Percentiles rank a stretch among this genome's conserved stretches.
phyloP scores from a whole-genome alignment of 2,888 invertebrate species.

The Strigamia maritima region DNA sequence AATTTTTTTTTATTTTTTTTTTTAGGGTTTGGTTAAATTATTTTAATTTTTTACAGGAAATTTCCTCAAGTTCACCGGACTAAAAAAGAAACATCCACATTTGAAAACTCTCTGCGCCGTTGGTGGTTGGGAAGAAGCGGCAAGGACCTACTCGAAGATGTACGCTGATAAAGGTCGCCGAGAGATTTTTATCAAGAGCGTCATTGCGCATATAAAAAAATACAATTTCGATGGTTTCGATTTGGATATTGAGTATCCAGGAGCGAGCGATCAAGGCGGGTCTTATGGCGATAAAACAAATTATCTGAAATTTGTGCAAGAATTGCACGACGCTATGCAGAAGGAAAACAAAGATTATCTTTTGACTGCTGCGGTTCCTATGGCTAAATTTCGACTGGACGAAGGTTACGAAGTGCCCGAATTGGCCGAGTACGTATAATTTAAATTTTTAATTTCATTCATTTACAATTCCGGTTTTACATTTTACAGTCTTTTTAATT shows the following conservation, averaged over 20 bases:
- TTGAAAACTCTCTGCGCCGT: constrained; percentile 77
- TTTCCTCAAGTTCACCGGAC: constrained; percentile 72
- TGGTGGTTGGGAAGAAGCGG: constrained; percentile 89
- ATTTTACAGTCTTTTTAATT: constrained; percentile 43
- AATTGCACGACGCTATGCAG: constrained; percentile 73
- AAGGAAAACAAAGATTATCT: constrained; percentile 74
- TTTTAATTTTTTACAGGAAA: constrained; percentile 56
- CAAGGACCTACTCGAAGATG: constrained; percentile 79
- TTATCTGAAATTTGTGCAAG: constrained; percentile 76
- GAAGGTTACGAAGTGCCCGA: constrained; percentile 90
- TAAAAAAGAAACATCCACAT: constrained; percentile 67
- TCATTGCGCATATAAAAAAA: constrained; percentile 66
- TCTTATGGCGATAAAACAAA: constrained; percentile 77
- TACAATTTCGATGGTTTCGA: constrained; percentile 82
- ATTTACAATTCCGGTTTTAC: not conserved
- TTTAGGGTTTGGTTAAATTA: not conserved
- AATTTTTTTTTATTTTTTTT: not conserved
- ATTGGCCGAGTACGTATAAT: constrained; percentile 69
- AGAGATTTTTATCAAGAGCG: constrained; percentile 68
- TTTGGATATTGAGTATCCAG: constrained; percentile 88
- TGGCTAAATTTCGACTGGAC: constrained; percentile 79
- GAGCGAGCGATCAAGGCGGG: constrained; percentile 80
- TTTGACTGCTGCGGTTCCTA: constrained; percentile 82
- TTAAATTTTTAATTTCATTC: not conserved
- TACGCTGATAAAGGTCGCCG: constrained; percentile 68